A percentile compares a stretch with the other conserved stretches of the same genome.
Evolutionary conservation across 2,888 invertebrate species (phyloP).

Genomic region (Meghimatium bilineatum): DNA sequence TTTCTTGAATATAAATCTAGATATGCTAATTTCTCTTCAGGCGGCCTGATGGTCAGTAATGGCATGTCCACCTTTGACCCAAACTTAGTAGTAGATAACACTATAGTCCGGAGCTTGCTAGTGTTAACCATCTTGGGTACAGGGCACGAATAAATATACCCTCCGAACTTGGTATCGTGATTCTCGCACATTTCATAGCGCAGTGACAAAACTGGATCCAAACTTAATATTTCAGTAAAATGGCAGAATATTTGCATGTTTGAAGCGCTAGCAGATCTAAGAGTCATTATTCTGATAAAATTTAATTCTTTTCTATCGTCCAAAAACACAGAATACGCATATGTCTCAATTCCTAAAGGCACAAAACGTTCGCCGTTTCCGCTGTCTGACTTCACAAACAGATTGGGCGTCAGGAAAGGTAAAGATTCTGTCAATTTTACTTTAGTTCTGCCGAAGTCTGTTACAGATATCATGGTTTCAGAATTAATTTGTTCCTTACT

Average conservation of each 20-base stretch:
- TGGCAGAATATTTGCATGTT: constrained; percentile 57
- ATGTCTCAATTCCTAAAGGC: constrained; percentile 52
- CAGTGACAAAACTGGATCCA: constrained; percentile 27
- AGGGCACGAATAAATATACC: constrained; percentile 66
- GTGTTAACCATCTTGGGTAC: constrained; percentile 52
- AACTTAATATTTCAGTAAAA: constrained; percentile 47
- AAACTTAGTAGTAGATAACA: not conserved
- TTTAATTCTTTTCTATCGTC: constrained; percentile 61
- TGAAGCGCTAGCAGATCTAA: constrained; percentile 54
- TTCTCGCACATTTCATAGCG: constrained; percentile 72
- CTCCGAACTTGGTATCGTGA: constrained; percentile 70
- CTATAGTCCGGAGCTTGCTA: not conserved
- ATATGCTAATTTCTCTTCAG: constrained; percentile 21
- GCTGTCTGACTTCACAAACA: not conserved
- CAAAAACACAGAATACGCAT: constrained; percentile 69
- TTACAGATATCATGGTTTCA: not conserved
- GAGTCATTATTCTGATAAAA: constrained; percentile 59
- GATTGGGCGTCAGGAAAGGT: not conserved
- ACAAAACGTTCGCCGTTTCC: constrained; percentile 18
- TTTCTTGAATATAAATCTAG: constrained; percentile 28
- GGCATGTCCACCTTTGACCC: constrained; percentile 10
- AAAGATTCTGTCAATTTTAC: not conserved
- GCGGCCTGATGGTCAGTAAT: constrained; percentile 14
- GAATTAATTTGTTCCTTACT: not conserved
- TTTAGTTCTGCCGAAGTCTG: not conserved